Evolutionary conservation across 2,113 vertebrate genomes (phyloP).

Genomic region (Apteryx owenii): DNA sequence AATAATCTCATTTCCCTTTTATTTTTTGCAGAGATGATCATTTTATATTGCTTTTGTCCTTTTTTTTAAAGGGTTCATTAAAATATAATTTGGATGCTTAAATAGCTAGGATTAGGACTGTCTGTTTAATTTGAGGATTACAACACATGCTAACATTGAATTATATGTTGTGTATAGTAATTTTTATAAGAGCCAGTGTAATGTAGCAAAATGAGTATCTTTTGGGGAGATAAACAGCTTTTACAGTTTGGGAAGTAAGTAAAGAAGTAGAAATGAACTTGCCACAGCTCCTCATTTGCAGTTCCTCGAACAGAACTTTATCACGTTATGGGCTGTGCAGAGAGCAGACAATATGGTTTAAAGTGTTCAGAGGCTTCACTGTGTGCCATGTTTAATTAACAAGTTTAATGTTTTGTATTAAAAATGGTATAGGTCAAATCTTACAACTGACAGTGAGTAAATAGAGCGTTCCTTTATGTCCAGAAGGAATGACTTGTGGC

Average conservation of each 20-base stretch:
- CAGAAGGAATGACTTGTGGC: not conserved
- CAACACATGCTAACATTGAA: not conserved
- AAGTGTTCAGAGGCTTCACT: not conserved
- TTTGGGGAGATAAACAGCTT: not conserved
- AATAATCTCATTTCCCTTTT: not conserved
- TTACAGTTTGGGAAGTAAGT: not conserved
- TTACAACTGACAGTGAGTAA: not conserved
- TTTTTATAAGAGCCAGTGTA: not conserved
- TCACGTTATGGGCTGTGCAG: not conserved
- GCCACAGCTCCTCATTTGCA: not conserved
- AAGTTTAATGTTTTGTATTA: not conserved
- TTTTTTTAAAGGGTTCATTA: not conserved
- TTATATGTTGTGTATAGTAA: not conserved
- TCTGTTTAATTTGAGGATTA: not conserved
- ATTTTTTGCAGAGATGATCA: not conserved
- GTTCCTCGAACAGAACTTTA: not conserved
- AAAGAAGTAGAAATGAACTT: conserved; percentile 2
- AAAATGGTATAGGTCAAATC: not conserved
- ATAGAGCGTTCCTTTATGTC: not conserved
- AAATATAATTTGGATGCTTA: not conserved
- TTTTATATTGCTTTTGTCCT: not conserved
- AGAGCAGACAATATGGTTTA: not conserved
- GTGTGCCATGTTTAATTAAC: not conserved
- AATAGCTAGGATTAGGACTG: not conserved
- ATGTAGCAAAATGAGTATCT: not conserved